Conservation (phyloP, 2,113 vertebrate species). For the Ailurus styani region DNA sequence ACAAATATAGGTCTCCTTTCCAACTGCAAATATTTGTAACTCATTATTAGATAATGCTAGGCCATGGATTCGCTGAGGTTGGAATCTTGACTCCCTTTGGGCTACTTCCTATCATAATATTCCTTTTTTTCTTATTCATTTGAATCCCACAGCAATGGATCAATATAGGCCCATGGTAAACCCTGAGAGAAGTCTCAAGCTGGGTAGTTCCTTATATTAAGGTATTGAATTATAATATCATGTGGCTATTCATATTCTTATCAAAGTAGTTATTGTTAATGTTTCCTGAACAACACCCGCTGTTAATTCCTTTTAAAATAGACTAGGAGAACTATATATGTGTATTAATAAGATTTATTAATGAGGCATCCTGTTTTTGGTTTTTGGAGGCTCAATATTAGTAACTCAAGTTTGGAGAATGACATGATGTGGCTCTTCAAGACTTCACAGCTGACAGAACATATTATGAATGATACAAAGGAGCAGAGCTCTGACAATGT, state of each 20-base stretch:
- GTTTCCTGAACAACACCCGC: background rate
- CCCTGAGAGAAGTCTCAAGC: background rate
- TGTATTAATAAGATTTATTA: background rate
- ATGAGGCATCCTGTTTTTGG: background rate
- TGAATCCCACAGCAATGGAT: background rate
- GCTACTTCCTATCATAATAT: background rate
- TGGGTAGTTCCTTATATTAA: background rate
- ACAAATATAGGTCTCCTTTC: background rate
- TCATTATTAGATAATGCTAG: background rate
- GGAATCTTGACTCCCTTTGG: background rate
- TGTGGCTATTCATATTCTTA: background rate
- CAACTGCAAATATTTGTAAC: conserved; percentile 8
- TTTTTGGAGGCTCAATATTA: background rate
- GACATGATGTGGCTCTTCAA: background rate
- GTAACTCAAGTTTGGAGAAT: conserved; percentile 2
- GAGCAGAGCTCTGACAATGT: conserved; percentile 25
- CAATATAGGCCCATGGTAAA: background rate
- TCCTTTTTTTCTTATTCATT: background rate
- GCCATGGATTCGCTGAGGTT: background rate
- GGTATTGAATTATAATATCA: background rate
- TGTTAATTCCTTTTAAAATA: background rate
- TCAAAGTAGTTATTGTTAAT: background rate
- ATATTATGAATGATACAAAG: conserved; percentile 13
- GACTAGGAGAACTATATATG: background rate
- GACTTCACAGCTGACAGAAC: background rate